phyloP scores from a whole-genome alignment of 64 coral and sea anemone genomes.

The Anthopleura sola region DNA sequence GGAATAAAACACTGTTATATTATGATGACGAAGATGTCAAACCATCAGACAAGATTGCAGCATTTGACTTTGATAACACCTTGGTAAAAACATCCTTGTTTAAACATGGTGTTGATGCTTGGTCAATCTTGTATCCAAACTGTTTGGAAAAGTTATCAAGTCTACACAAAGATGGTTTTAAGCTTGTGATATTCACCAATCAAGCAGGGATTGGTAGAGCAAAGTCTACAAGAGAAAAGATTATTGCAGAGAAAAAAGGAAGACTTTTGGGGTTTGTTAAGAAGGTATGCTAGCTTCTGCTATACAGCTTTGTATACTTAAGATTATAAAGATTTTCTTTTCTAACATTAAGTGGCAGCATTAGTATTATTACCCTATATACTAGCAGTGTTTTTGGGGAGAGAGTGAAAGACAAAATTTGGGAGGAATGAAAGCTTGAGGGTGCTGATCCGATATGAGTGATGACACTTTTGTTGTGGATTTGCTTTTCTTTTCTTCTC shows the following conservation, averaged over 20 bases:
- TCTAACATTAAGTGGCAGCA: no score
- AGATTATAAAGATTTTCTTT: no score
- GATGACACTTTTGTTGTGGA: no score
- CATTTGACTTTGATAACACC: slow-evolving; percentile 82
- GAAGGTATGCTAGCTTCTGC: slow-evolving; percentile 23
- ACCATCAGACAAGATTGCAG: slow-evolving; percentile 63
- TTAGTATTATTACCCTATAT: no score
- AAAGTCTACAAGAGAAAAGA: slow-evolving; percentile 56
- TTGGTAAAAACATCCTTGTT: slow-evolving; percentile 74
- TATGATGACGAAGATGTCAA: slow-evolving; percentile 38
- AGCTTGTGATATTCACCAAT: slow-evolving; percentile 88
- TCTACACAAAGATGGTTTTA: slow-evolving; percentile 55
- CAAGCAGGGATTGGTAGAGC: slow-evolving; percentile 76
- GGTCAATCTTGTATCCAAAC: slow-evolving; percentile 61
- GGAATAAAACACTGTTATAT: slow-evolving; percentile 55
- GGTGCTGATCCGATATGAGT: no score
- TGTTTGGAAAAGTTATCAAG: slow-evolving; percentile 48
- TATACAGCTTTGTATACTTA: no score
- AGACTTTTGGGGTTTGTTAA: slow-evolving; percentile 54
- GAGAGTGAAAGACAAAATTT: no score
- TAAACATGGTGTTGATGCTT: slow-evolving; percentile 73
- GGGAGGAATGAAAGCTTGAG: no score
- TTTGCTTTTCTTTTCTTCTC: no score
- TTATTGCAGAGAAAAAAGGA: slow-evolving; percentile 62
- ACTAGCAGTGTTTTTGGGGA: no score